Percentiles rank a stretch among this genome's conserved stretches.
phyloP scores from a whole-genome alignment of 2,888 invertebrate species.

The Pasiphila rectangulata region DNA sequence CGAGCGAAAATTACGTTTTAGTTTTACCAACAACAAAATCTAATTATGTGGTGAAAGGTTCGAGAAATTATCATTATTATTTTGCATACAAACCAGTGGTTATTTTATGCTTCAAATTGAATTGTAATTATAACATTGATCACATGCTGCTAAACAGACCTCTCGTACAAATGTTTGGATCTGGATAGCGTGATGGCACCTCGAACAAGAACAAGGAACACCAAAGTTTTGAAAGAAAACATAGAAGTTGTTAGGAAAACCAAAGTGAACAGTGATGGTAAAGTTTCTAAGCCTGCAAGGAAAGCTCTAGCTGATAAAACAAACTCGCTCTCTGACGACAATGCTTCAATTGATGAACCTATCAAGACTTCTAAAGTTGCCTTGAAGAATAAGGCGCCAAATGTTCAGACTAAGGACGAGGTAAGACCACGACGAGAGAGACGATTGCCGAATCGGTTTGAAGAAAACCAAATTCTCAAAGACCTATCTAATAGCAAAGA shows the following conservation, averaged over 20 bases:
- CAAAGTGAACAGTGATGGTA: constrained; percentile 39
- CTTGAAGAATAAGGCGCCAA: constrained; percentile 20
- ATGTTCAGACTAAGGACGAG: constrained; percentile 21
- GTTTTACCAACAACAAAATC: no score
- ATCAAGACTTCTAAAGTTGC: constrained; percentile 30
- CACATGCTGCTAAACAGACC: no score
- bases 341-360: constrained; percentile 40
- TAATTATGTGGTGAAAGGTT: no score
- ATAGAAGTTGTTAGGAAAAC: constrained; percentile 36
- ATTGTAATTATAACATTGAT: no score
- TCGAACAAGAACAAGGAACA: constrained; percentile 51
- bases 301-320: constrained; percentile 68
- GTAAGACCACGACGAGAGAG: constrained; percentile 51
- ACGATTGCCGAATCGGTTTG: constrained; percentile 53
- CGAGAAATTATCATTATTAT: no score
- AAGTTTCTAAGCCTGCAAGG: constrained; percentile 42
- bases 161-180: not conserved
- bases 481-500: constrained; percentile 45
- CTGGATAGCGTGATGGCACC: constrained; percentile 38
- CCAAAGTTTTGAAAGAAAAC: constrained; percentile 62
- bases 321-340: constrained; percentile 68
- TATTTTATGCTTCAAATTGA: not conserved
- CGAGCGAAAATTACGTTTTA: not conserved
- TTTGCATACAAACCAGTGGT: no score
- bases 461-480: constrained; percentile 44